These are phyloP conservation scores for Pristionchus pacificus DNA, from an alignment of 1,140 invertebrate species.

Conservation along the genomic window DNA sequence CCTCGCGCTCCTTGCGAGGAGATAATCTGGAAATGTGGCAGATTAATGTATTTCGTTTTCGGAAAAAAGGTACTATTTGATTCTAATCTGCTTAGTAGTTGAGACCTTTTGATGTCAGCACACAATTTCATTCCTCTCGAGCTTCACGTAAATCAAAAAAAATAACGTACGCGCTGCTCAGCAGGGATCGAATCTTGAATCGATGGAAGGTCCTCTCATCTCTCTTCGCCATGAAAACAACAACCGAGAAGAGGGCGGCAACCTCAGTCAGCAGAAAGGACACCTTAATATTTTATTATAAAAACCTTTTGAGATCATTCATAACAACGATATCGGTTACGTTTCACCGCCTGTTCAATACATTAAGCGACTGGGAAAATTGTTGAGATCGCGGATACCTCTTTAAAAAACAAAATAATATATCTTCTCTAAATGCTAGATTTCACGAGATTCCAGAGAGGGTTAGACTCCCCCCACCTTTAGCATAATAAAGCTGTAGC, in stretches of 20 bases:
- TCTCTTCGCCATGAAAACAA: conserved; percentile 41
- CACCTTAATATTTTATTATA: conserved; percentile 1
- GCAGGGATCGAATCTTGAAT: conserved; percentile 29
- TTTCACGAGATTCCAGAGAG: not conserved
- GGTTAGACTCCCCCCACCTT: conserved; percentile 35
- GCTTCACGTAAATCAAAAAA: not conserved
- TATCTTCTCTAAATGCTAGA: not conserved
- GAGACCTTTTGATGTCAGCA: not conserved
- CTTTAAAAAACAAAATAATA: conserved; percentile 1
- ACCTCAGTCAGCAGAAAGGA: conserved; percentile 30
- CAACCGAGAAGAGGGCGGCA: conserved; percentile 34
- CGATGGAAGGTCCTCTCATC: conserved; percentile 40
- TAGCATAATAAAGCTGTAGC: conserved; percentile 50
- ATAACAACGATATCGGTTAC: not conserved
- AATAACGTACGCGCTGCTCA: conserved; percentile 16
- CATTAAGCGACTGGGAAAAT: no score
- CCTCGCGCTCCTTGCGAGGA: not conserved
- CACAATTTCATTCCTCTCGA: not conserved
- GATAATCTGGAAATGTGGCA: not conserved
- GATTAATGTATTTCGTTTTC: not conserved
- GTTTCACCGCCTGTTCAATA: no score
- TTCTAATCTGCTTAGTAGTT: not conserved
- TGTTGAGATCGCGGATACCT: no score
- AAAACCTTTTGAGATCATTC: not conserved
- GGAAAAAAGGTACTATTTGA: not conserved